phyloP scores from a whole-genome alignment of 2,888 invertebrate genomes.

The Pollenia griseotomentosa region DNA sequence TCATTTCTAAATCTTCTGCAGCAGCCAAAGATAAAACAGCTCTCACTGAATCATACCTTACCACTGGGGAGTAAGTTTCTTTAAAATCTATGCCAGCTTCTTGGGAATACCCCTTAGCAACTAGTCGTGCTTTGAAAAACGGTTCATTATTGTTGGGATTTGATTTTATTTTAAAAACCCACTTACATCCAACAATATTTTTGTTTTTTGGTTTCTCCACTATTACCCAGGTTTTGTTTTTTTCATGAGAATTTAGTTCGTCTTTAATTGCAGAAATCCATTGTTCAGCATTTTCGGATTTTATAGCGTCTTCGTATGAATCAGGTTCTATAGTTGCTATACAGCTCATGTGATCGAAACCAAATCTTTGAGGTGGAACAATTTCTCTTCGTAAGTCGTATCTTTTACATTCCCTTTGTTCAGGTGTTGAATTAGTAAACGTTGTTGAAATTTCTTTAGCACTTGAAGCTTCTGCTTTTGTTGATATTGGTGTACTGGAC shows the following conservation, averaged over 20 bases:
- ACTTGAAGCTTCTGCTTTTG: constrained; percentile 24
- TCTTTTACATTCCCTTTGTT: constrained; percentile 22
- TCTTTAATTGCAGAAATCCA: constrained; percentile 75
- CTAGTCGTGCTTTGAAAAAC: constrained; percentile 71
- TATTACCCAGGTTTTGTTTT: constrained; percentile 70
- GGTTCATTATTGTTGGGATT: constrained; percentile 23
- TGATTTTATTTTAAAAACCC: constrained; percentile 73
- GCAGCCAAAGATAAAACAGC: constrained; percentile 72
- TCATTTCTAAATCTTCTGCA: constrained; percentile 62
- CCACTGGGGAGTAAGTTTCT: constrained; percentile 77
- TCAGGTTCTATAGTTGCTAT: constrained; percentile 64
- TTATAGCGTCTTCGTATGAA: constrained; percentile 69
- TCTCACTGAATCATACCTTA: constrained; percentile 75
- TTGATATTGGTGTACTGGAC: constrained; percentile 50
- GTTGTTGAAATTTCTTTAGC: too few relatives aligned
- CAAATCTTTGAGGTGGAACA: constrained; percentile 42
- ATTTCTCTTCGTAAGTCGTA: constrained; percentile 47
- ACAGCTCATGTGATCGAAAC: constrained; percentile 48
- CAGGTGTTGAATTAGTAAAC: background rate
- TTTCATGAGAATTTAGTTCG: constrained; percentile 62
- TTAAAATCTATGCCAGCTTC: constrained; percentile 73
- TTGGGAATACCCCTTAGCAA: constrained; percentile 73
- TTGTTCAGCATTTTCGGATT: constrained; percentile 55
- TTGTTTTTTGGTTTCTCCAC: constrained; percentile 64
- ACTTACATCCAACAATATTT: constrained; percentile 57